Conservation (phyloP, 2,888 invertebrate species). For the Bombyx huttoni region DNA sequence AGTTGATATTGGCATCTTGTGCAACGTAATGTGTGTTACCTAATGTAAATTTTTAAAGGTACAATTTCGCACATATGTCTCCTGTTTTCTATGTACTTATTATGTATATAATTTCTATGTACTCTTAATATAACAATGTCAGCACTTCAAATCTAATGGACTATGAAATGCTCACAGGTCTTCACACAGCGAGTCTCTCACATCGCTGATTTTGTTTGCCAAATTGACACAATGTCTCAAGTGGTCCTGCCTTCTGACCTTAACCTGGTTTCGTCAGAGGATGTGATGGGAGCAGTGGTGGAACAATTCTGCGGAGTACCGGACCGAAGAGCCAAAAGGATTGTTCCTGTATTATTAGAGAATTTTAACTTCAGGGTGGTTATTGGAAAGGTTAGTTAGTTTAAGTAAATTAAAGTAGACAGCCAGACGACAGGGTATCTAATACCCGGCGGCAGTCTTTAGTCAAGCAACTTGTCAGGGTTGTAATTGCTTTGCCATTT, state of each 20-base stretch:
- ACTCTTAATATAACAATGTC: no score
- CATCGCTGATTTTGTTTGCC: constrained; percentile 39
- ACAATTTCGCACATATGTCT: no score
- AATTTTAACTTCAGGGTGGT: constrained; percentile 51
- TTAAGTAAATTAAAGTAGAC: no score
- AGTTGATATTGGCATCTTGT: neutral
- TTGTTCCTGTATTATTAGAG: constrained; percentile 45
- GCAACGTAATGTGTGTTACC: neutral
- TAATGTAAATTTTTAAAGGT: neutral
- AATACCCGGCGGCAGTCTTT: no score
- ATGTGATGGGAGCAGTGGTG: constrained; percentile 42
- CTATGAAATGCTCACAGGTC: constrained; percentile 19
- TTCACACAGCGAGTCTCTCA: constrained; percentile 26
- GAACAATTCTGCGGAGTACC: constrained; percentile 58
- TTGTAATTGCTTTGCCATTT: no score
- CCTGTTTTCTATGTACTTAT: no score
- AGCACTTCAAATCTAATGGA: no score
- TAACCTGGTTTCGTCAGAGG: constrained; percentile 35
- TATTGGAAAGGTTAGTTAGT: constrained; percentile 33
- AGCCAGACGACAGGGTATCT: no score
- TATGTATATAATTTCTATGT: no score
- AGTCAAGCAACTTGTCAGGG: no score
- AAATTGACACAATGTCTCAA: constrained; percentile 30
- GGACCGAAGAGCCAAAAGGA: constrained; percentile 42
- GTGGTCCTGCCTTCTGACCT: constrained; percentile 29